Evolutionary conservation across 1,140 invertebrate genomes (phyloP).

Genomic region (Caenorhabditis tropicalis): DNA sequence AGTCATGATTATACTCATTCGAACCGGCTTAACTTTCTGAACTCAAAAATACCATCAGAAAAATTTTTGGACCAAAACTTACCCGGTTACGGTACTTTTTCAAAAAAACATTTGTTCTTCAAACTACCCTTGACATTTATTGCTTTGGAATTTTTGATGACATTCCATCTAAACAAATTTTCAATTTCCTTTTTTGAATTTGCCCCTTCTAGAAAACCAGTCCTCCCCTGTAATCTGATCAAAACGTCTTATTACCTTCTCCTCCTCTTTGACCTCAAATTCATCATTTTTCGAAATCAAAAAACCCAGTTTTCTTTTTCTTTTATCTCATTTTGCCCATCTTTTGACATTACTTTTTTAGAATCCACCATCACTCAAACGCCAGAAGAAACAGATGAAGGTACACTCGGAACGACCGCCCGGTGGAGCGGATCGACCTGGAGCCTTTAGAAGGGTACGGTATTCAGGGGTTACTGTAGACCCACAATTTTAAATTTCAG

Average conservation of each 20-base stretch:
- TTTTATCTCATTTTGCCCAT: neutral
- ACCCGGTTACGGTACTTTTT: too few relatives aligned
- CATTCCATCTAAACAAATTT: too few relatives aligned
- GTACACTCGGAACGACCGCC: slow-evolving; percentile 31
- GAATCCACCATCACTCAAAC: slow-evolving; percentile 19
- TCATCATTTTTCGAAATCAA: neutral
- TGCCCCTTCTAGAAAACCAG: neutral
- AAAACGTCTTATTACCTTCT: slow-evolving; percentile 1
- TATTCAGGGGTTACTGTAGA: neutral
- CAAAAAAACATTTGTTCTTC: too few relatives aligned
- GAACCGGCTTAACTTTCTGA: too few relatives aligned
- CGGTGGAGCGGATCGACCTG: neutral
- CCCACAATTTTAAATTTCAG: slow-evolving; percentile 58
- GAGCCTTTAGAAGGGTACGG: neutral
- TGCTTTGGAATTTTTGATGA: too few relatives aligned
- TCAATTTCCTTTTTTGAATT: neutral
- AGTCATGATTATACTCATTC: too few relatives aligned
- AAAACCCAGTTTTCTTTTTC: neutral
- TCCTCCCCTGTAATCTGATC: neutral
- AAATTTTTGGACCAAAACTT: too few relatives aligned
- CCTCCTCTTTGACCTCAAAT: neutral
- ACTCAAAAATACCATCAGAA: too few relatives aligned
- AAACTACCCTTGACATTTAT: too few relatives aligned
- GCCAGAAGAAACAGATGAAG: neutral
- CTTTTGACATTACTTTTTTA: neutral